Evolutionary conservation across 2,888 invertebrate species (phyloP).

Genomic region (Campoplex nolae): DNA sequence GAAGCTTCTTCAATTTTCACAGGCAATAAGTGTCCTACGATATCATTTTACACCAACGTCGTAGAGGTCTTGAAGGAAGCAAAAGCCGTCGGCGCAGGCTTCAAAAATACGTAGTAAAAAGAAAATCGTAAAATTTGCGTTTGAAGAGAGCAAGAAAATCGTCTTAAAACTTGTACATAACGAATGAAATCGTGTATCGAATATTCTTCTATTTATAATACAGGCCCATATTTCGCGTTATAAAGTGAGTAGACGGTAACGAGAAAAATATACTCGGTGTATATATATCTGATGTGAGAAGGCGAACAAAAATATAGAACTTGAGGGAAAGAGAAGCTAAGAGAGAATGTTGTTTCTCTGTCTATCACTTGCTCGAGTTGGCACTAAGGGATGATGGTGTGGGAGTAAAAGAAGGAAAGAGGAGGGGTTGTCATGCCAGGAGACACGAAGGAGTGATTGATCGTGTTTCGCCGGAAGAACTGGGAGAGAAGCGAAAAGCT

Average conservation of each 20-base stretch:
- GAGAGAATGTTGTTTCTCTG: constrained; percentile 51
- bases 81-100: neutral
- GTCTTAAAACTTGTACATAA: constrained; percentile 10
- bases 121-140: neutral
- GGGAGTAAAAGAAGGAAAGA: constrained; percentile 76
- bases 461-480: constrained; percentile 84
- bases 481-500: constrained; percentile 68
- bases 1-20: neutral
- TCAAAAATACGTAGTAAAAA: neutral
- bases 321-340: constrained; percentile 44
- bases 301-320: constrained; percentile 48
- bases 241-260: constrained; percentile 27
- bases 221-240: constrained; percentile 8
- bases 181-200: constrained; percentile 26
- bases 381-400: constrained; percentile 77
- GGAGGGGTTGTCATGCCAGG: constrained; percentile 80
- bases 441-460: constrained; percentile 84
- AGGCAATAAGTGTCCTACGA: too few species aligned
- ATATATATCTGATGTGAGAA: constrained; percentile 53
- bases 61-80: neutral
- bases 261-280: constrained; percentile 55
- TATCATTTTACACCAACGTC: neutral
- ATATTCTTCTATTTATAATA: constrained; percentile 24
- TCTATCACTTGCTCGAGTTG: constrained; percentile 61
- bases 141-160: neutral